phyloP scores from a whole-genome alignment of 2,113 vertebrate species.

The Apus apus region DNA sequence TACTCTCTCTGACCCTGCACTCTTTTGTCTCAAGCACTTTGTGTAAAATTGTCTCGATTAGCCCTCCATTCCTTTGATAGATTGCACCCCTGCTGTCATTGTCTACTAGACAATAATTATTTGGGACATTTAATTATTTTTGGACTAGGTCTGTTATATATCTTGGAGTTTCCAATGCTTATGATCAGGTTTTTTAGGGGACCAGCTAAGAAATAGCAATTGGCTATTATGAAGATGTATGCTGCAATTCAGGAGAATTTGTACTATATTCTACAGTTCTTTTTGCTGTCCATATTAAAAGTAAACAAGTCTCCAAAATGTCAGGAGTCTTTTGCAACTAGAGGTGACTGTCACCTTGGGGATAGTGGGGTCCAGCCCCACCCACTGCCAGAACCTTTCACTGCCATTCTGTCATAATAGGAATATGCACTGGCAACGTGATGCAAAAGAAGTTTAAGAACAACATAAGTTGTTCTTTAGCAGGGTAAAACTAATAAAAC shows the following conservation, averaged over 20 bases:
- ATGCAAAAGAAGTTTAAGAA: neutral
- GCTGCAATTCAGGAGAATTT: neutral
- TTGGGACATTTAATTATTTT: slow-evolving; percentile 40
- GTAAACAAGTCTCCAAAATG: neutral
- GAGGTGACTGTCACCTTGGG: neutral
- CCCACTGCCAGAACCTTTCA: neutral
- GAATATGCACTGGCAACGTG: neutral
- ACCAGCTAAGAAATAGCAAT: neutral
- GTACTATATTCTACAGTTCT: neutral
- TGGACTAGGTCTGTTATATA: neutral
- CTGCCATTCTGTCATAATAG: neutral
- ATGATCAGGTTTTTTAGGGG: neutral
- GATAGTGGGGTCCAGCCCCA: neutral
- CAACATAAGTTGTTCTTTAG: neutral
- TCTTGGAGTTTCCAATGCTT: neutral
- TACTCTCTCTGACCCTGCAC: neutral
- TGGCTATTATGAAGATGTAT: neutral
- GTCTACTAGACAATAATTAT: slow-evolving; percentile 24
- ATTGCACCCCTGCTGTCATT: neutral
- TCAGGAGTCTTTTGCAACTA: neutral
- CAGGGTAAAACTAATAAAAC: neutral
- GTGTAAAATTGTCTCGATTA: slow-evolving; percentile 20
- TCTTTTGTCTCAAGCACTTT: neutral
- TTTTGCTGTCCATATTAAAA: neutral
- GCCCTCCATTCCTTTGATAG: neutral